Base-by-base conservation (phyloP, 2,797 vertebrate species). In the Leuciscus waleckii region DNA sequence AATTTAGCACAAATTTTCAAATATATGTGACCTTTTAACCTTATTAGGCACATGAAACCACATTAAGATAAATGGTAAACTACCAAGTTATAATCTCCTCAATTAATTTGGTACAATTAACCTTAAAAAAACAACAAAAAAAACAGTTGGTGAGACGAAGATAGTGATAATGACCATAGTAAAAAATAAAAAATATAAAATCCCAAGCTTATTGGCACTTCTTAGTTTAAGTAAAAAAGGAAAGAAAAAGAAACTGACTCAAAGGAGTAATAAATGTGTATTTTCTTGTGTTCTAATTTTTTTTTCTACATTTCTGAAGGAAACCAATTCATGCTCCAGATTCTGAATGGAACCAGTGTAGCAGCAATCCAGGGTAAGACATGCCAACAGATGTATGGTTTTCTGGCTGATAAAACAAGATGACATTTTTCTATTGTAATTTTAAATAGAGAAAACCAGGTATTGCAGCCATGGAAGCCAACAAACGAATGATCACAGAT, bases 281-380 rank as follows among this genome's bases (percentile, higher is more conserved):
- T 54, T 26, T 61, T 61, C 1, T 9, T 37, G 61, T 49, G 7
- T 51, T 17, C 11, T 0, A 1, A 21, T 35, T 61, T 67, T 70
- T 41, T 86, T 73, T 81, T 81, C 23, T 56, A 17, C n/a, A 75
- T 16, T 65, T 51, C 69, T 75, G 87, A 84, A 96, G 94, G 88
- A 94, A 89, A 88, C 35, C 80, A 80, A 56, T 76, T 68, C 88
- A 91, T 79, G 88, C 85, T 90, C 74, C 88, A 26, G 80, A 90
- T 86, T 80, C 81, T 23, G 88, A 91, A 17, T 51, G 88, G 79
- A 85, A 84, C 73, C 88, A 80, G 54, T 79, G 41, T 58, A 90
- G 90, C 88, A 89, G 83, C 26, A 65, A 88, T 86, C 88, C 90
- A 0, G 88, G 92, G 94, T 93, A 91, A 94, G 93, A 88, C 91